Evolutionary conservation across 2,113 vertebrate species (phyloP).

Genomic region (Axis porcinus): DNA sequence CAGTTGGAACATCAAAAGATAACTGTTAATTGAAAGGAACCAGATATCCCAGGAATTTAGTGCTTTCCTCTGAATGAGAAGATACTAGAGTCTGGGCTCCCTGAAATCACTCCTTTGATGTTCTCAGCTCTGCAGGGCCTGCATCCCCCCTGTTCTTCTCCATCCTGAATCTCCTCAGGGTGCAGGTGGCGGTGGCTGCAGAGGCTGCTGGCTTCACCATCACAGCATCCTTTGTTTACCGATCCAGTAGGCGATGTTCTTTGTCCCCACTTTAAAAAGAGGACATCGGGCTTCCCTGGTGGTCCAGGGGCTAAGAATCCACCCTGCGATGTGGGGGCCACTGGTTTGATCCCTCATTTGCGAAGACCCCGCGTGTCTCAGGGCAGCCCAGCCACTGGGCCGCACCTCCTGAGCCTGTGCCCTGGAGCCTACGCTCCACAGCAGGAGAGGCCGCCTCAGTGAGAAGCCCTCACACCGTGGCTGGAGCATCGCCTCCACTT

Average conservation of each 20-base stretch:
- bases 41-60: background rate
- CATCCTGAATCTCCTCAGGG: background rate
- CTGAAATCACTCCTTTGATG: background rate
- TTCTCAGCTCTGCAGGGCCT: background rate
- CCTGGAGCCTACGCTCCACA: no score
- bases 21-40: background rate
- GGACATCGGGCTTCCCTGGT: background rate
- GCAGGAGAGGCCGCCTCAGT: background rate
- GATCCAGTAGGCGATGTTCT: background rate
- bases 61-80: background rate
- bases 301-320: background rate
- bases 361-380: background rate
- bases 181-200: background rate
- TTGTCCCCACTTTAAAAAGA: background rate
- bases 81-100: background rate
- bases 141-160: background rate
- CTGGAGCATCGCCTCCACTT: background rate
- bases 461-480: background rate
- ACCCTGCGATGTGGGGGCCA: background rate
- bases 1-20: background rate
- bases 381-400: background rate
- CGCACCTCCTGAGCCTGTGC: background rate
- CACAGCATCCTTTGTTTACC: background rate
- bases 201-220: background rate
- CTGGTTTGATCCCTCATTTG: background rate